Conservation (phyloP, 1,140 invertebrate genomes). For the Helicoverpa zea region DNA sequence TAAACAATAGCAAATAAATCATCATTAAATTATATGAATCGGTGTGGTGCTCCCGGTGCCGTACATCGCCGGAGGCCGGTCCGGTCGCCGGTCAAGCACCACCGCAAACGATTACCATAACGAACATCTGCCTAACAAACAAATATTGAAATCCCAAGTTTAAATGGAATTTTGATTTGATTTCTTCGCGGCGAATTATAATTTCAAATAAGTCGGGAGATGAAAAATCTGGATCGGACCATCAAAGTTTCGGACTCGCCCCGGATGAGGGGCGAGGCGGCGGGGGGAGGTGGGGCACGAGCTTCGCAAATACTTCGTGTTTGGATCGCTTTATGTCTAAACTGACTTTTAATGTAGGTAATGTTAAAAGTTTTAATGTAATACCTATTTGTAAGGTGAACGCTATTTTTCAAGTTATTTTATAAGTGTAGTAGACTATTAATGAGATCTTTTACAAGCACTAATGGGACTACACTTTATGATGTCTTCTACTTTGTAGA, state of each 20-base stretch:
- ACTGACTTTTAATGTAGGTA: slow-evolving; percentile 78
- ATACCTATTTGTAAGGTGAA: slow-evolving; percentile 51
- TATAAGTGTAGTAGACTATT: slow-evolving; percentile 12
- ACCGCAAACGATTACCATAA: slow-evolving; percentile 64
- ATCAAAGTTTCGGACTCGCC: slow-evolving; percentile 72
- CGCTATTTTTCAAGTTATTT: slow-evolving; percentile 44
- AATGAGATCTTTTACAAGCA: slow-evolving; percentile 43
- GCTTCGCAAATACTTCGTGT: slow-evolving; percentile 66
- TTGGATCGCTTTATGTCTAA: slow-evolving; percentile 68
- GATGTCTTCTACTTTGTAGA: slow-evolving; percentile 24
- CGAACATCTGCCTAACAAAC: slow-evolving; percentile 75
- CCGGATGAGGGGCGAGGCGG: slow-evolving; percentile 41
- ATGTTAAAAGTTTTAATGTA: slow-evolving; percentile 64
- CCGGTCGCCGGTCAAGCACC: slow-evolving; percentile 55
- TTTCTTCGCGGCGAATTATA: slow-evolving; percentile 82
- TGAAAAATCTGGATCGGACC: slow-evolving; percentile 83
- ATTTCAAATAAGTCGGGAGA: slow-evolving; percentile 83
- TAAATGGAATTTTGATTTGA: slow-evolving; percentile 86
- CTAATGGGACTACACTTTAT: slow-evolving; percentile 33
- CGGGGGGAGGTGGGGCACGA: slow-evolving; percentile 27
- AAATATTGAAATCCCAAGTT: slow-evolving; percentile 83
- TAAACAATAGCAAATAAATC: background rate
- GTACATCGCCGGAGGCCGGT: background rate
- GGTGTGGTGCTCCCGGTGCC: no score
- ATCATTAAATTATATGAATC: background rate